Evolutionary conservation across 2,888 invertebrate genomes (phyloP), one percentile per base, ranked within the genome.

Genomic region (Therioaphis trifolii): DNA sequence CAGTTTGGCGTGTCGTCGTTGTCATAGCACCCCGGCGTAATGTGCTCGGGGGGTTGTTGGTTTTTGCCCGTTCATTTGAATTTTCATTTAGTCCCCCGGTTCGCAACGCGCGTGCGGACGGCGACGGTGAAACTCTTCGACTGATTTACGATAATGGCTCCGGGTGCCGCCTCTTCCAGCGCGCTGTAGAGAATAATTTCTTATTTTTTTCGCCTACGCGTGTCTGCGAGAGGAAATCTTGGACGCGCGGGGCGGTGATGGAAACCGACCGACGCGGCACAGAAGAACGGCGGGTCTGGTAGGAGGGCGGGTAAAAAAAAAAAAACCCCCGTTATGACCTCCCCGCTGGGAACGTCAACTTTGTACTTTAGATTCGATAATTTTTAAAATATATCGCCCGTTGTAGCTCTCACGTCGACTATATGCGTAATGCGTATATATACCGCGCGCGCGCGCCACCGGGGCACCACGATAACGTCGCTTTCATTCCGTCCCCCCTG

Each of bases 401-500:
- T 82, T 63, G 82, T 35, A 35, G 35, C 35, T 35, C 82, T 79
- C 82, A 49, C 82, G 72, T 74, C 72, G 35, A 90, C 87, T 91
- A 91, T n/a, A n/a, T n/a, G n/a, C n/a, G n/a, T n/a, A n/a, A n/a
- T 87, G 91, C 91, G n/a, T 46, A 18, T 46, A 77, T 40, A 55
- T 71, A 77, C 52, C 58, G 76, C 63, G 35, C 68, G 55, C 55
- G n/a, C 69, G 71, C 58, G 71, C 63, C 77, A 77, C 84, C 55
- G 77, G 66, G 63, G 74, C 84, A 74, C 79, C 84, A 75, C 18
- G 84, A 93, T 92, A 35, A 91, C 92, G 11, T 91, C 94, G 46
- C 94, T 94, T 77, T 92, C 92, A 52, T 90, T 87, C 76, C 46
- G 69, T 79, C 35, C 72, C 71, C 80, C 71, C 71, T 63, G 21